Conservation (phyloP, 2,113 vertebrate species). For the Apeltes quadracus region DNA sequence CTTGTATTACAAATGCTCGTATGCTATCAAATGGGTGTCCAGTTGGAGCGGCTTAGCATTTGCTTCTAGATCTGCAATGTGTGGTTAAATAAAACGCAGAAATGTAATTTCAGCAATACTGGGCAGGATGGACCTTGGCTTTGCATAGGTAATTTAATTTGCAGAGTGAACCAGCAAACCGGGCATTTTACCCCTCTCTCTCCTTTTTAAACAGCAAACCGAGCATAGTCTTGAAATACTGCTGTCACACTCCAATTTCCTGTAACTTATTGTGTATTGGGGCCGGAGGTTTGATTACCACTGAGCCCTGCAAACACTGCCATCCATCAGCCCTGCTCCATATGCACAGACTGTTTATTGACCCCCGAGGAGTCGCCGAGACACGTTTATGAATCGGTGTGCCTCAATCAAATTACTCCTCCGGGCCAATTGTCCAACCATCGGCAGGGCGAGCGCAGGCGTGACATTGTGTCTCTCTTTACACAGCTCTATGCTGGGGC, state of each 20-base stretch:
- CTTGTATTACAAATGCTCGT: not conserved
- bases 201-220: not conserved
- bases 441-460: constrained; percentile 20
- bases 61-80: constrained; percentile 3
- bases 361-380: constrained; percentile 41
- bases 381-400: constrained; percentile 57
- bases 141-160: constrained; percentile 50
- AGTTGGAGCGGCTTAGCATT: not conserved
- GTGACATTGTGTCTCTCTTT: constrained; percentile 21
- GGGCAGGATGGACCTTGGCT: constrained; percentile 24
- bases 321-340: constrained; percentile 67
- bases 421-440: constrained; percentile 16
- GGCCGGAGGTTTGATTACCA: constrained; percentile 63
- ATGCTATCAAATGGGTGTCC: not conserved
- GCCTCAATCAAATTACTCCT: constrained; percentile 59
- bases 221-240: constrained; percentile 37
- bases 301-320: constrained; percentile 37
- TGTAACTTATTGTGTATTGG: constrained; percentile 57
- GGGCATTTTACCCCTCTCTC: constrained; percentile 28
- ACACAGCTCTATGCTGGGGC: constrained; percentile 93
- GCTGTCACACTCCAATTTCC: constrained; percentile 56
- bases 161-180: constrained; percentile 16
- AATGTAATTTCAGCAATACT: constrained; percentile 17
- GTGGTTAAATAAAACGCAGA: constrained; percentile 32
- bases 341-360: constrained; percentile 64